Conservation (phyloP, 2,888 invertebrate species). For the Drosophila longiperda region DNA sequence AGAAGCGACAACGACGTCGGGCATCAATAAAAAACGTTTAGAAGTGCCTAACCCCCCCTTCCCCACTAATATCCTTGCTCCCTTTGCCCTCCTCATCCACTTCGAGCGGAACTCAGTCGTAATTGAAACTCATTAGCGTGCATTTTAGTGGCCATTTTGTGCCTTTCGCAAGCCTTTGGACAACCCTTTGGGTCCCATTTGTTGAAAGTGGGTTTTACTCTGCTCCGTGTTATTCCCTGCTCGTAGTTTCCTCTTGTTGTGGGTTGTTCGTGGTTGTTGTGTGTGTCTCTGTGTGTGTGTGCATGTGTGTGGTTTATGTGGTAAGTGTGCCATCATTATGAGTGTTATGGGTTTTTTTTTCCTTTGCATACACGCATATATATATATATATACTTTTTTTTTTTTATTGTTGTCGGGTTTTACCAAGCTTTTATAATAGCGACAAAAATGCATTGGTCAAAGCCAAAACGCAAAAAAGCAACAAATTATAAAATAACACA, state of each 20-base stretch:
- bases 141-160: slow-evolving; percentile 76
- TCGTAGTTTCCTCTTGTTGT: slow-evolving; percentile 43
- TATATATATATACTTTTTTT: slow-evolving; percentile 6
- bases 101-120: slow-evolving; percentile 51
- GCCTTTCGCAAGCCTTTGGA: slow-evolving; percentile 39
- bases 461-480: background rate
- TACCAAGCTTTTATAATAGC: slow-evolving; percentile 26
- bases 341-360: slow-evolving; percentile 57
- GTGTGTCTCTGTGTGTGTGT: slow-evolving; percentile 23
- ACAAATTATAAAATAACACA: background rate
- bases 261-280: slow-evolving; percentile 20
- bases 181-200: slow-evolving; percentile 65
- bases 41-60: slow-evolving; percentile 32
- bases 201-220: slow-evolving; percentile 5
- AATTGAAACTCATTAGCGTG: slow-evolving; percentile 81
- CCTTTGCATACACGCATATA: slow-evolving; percentile 14
- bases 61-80: background rate
- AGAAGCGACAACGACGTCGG: slow-evolving; percentile 66
- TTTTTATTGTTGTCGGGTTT: slow-evolving; percentile 35
- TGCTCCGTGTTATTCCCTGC: background rate
- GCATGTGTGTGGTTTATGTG: slow-evolving; percentile 70
- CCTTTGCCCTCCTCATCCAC: background rate
- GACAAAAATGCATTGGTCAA: slow-evolving; percentile 6
- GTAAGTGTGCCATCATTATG: slow-evolving; percentile 78
- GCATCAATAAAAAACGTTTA: slow-evolving; percentile 69